These are phyloP conservation scores for Agrilus biguttatus DNA, from an alignment of 2,888 invertebrate species.

Conservation along the genomic window DNA sequence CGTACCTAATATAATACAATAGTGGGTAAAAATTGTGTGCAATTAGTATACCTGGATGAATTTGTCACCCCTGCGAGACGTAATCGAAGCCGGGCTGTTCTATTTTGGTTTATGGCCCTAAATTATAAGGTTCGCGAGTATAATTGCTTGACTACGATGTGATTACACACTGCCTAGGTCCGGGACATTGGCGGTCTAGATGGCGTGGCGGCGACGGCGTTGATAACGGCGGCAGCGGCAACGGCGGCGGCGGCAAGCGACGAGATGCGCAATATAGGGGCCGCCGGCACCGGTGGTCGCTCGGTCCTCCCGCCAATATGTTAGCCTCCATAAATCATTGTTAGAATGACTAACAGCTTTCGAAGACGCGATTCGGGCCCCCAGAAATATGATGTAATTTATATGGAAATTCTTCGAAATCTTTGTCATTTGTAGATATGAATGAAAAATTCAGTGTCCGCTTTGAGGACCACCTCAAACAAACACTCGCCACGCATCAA, in stretches of 20 bases:
- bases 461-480: no score
- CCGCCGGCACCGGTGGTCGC: conserved; percentile 16
- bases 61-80: conserved; percentile 8
- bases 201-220: conserved; percentile 9
- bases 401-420: conserved; percentile 38
- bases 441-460: conserved; percentile 32
- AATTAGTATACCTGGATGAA: neutral
- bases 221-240: conserved; percentile 13
- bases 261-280: conserved; percentile 17
- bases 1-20: no score
- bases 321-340: conserved; percentile 38
- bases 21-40: no score
- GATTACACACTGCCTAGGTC: conserved; percentile 9
- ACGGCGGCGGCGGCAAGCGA: conserved; percentile 14
- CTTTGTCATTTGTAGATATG: conserved; percentile 34
- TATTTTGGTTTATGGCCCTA: conserved; percentile 31
- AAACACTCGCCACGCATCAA: no score
- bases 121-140: conserved; percentile 30
- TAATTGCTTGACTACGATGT: conserved; percentile 26
- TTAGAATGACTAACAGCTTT: conserved; percentile 37
- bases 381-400: conserved; percentile 39
- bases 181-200: conserved; percentile 4
- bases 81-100: conserved; percentile 10
- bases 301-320: conserved; percentile 31
- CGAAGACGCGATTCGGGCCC: conserved; percentile 25